Evolutionary conservation across 1,140 invertebrate species (phyloP), one percentile per base, ranked within the genome.

Genomic region (Sycophila sp.): DNA sequence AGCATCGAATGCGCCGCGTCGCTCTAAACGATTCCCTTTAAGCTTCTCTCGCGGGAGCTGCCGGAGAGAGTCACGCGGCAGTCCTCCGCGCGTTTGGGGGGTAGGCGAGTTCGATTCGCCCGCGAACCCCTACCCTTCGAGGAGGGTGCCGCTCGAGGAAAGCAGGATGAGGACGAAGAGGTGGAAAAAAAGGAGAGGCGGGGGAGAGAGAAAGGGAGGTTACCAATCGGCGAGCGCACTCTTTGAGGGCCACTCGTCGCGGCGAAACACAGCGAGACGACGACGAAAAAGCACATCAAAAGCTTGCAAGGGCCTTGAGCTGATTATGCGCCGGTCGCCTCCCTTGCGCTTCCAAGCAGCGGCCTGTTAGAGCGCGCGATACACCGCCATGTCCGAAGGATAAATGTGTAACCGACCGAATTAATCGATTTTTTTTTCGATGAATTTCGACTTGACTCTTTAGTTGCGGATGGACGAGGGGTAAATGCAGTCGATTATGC

Each of bases 391-490:
- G n/a, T n/a, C n/a, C n/a, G n/a, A n/a, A n/a, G 36, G 10, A 40
- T 4, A 17, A 30, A 1, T 13, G n/a, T n/a, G 0, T 26, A 6
- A 19, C 40, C 22, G 13, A n/a, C 19, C 5, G 42, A 64, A 51
- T 66, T 42, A 66, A 67, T 67, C 40, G 47, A 58, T 67, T 24
- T 36, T 47, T 58, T n/a, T n/a, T n/a, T n/a, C n/a, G n/a, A n/a
- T n/a, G n/a, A n/a, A n/a, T n/a, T n/a, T n/a, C n/a, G n/a, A n/a
- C n/a, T n/a, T n/a, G n/a, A n/a, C n/a, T n/a, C n/a, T n/a, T n/a
- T n/a, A n/a, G n/a, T n/a, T n/a, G n/a, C n/a, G n/a, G n/a, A n/a
- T n/a, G n/a, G n/a, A n/a, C n/a, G n/a, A n/a, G n/a, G 1, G 8
- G 45, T 51, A 63, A 63, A 51, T 32, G 42, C 49, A 17, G 7